Conservation (phyloP, 2,888 invertebrate genomes). For the Augiades crinisus region DNA sequence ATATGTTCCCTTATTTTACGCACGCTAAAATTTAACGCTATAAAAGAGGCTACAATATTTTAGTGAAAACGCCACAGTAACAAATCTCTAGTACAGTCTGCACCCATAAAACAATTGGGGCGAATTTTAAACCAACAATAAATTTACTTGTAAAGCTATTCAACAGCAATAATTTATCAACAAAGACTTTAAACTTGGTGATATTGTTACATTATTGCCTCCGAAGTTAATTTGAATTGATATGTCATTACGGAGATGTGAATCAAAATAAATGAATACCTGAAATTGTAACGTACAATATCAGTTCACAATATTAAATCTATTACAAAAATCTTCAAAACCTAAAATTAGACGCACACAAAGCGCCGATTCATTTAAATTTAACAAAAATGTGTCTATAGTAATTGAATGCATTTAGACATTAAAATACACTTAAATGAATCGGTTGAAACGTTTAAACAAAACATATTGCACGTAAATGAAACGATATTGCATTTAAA, state of each 20-base stretch:
- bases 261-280: slow-evolving; percentile 10
- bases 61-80: too few relatives aligned
- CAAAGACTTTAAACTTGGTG: too few relatives aligned
- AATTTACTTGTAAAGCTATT: neutral
- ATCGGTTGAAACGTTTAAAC: too few relatives aligned
- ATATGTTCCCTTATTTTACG: too few relatives aligned
- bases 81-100: too few relatives aligned
- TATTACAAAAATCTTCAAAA: slow-evolving; percentile 16
- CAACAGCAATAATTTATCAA: too few relatives aligned
- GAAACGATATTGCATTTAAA: slow-evolving; percentile 37
- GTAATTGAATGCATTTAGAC: neutral
- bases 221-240: slow-evolving; percentile 61
- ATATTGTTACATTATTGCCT: slow-evolving; percentile 55
- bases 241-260: slow-evolving; percentile 64
- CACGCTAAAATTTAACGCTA: too few relatives aligned
- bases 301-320: slow-evolving; percentile 17
- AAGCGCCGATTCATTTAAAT: slow-evolving; percentile 43
- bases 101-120: neutral
- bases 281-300: neutral
- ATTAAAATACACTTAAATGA: neutral
- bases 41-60: too few relatives aligned
- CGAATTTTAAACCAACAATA: neutral
- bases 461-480: slow-evolving; percentile 13
- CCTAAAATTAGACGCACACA: slow-evolving; percentile 35
- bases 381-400: slow-evolving; percentile 20